A percentile compares a stretch with the other conserved stretches of the same genome.
Evolutionary conservation across 2,797 vertebrate genomes (phyloP).

Genomic region (Macropus fuliginosus): DNA sequence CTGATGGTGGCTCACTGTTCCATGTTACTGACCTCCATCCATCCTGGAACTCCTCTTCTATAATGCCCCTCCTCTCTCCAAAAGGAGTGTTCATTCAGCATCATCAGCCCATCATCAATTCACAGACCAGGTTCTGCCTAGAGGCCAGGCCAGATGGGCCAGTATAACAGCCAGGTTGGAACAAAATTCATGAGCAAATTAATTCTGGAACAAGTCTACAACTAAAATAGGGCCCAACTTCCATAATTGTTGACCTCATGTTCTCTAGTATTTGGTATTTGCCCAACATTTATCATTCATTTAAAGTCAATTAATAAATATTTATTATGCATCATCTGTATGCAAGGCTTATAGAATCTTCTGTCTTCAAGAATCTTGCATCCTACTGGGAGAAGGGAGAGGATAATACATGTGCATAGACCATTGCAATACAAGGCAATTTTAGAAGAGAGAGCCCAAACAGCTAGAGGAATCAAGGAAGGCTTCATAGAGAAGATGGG

Average conservation of each 20-base stretch:
- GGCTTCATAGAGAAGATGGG: not conserved
- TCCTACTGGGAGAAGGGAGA: not conserved
- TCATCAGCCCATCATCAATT: not conserved
- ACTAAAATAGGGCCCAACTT: not conserved
- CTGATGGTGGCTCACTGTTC: no score
- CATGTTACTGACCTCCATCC: no score
- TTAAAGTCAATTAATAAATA: not conserved
- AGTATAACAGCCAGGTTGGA: no score
- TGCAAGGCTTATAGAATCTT: not conserved
- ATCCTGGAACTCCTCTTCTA: no score
- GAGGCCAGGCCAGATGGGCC: not conserved
- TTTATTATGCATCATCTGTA: not conserved
- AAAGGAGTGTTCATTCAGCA: no score
- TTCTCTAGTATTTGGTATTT: not conserved
- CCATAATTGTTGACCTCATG: not conserved
- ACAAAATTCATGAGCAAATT: not conserved
- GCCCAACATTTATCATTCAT: not conserved
- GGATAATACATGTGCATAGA: not conserved
- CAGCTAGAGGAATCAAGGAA: not conserved
- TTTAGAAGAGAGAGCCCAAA: not conserved
- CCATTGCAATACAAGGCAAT: not conserved
- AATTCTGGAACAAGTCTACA: not conserved
- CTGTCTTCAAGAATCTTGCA: not conserved
- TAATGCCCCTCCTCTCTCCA: no score
- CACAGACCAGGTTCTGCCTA: not conserved